Evolutionary conservation across 1,140 invertebrate species (phyloP).

Genomic region (Adelges cooleyi): DNA sequence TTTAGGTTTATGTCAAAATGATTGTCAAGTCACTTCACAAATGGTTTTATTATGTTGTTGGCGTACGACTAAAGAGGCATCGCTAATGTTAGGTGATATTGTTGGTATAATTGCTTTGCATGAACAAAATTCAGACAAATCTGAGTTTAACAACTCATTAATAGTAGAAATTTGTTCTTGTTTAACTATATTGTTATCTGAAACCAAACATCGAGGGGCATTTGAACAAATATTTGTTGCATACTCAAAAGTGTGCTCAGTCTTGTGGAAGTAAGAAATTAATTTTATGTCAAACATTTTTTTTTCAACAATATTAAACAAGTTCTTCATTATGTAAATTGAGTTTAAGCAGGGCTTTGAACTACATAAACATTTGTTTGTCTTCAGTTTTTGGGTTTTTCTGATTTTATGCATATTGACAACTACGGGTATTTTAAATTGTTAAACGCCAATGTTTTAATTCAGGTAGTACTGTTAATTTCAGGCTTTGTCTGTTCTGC

Average conservation of each 20-base stretch:
- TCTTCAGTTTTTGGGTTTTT: no score
- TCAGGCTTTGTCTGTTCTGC: no score
- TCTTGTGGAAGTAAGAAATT: constrained; percentile 47
- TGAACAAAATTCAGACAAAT: constrained; percentile 25
- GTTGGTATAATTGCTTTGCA: constrained; percentile 37
- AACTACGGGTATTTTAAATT: no score
- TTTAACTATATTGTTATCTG: constrained; percentile 57
- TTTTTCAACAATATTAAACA: no score
- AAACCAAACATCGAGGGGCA: constrained; percentile 84
- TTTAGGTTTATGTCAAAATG: constrained; percentile 12
- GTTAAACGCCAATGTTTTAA: no score
- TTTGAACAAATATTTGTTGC: constrained; percentile 91
- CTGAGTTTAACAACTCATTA: constrained; percentile 34
- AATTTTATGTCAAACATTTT: no score
- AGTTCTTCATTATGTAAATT: no score
- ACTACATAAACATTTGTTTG: no score
- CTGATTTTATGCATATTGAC: no score
- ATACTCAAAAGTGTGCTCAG: constrained; percentile 62
- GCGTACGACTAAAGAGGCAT: constrained; percentile 65
- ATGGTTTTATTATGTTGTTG: constrained; percentile 81
- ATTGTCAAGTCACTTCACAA: constrained; percentile 51
- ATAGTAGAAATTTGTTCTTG: constrained; percentile 55
- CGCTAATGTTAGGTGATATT: constrained; percentile 49
- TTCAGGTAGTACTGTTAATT: no score
- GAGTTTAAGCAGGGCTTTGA: no score